Conservation (phyloP, 1,140 invertebrate species). For the Bombus picipes region DNA sequence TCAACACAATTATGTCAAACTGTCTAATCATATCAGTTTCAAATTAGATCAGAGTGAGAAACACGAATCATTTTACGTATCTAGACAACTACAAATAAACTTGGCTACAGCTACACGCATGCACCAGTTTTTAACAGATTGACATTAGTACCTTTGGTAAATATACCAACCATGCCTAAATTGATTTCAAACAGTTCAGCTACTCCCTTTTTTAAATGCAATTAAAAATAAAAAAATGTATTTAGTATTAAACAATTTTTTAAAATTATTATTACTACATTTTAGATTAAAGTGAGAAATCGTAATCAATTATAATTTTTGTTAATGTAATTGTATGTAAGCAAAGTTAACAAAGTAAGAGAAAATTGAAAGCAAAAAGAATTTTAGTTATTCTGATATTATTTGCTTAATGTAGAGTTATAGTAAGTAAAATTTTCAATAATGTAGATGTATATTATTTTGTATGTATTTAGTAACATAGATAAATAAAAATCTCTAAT, state of each 20-base stretch:
- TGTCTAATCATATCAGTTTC: neutral
- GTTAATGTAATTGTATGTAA: neutral
- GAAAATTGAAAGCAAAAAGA: neutral
- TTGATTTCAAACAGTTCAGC: neutral
- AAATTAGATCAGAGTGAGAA: neutral
- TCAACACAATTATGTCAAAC: neutral
- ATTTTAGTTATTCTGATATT: neutral
- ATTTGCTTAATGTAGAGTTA: neutral
- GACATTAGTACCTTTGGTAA: neutral
- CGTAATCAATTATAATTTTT: neutral
- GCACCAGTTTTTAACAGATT: neutral
- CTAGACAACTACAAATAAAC: slow-evolving; percentile 2
- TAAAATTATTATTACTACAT: neutral
- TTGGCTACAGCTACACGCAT: neutral
- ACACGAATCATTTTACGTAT: neutral
- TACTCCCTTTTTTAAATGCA: neutral
- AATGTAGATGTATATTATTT: too few species aligned
- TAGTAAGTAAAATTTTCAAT: too few species aligned
- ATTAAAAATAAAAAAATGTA: neutral
- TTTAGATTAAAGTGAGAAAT: neutral
- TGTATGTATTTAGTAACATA: too few species aligned
- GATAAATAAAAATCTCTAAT: too few species aligned
- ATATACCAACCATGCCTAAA: neutral
- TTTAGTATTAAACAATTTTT: neutral
- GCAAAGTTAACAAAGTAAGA: neutral